Conservation (phyloP, 2,113 vertebrate species). For the Oreochromis niloticus region DNA sequence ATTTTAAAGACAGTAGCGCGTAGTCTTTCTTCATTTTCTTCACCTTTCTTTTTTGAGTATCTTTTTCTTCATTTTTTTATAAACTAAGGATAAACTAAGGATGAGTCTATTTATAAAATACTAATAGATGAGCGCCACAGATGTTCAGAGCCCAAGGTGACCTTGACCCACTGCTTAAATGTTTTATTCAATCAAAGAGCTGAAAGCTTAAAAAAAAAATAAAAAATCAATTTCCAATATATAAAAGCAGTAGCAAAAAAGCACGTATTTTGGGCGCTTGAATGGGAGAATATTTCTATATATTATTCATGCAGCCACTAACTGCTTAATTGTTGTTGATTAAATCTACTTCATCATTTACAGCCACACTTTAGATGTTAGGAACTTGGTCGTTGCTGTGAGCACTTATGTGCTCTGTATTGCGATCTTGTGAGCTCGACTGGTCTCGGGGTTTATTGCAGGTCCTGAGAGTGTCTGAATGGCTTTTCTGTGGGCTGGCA, state of each 20-base stretch:
- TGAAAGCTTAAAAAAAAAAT: not conserved
- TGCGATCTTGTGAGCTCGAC: slow-evolving; percentile 7
- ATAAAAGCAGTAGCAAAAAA: not conserved
- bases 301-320: not conserved
- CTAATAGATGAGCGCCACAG: not conserved
- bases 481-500: slow-evolving; percentile 27
- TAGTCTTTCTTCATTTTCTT: not conserved
- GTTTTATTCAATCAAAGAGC: not conserved
- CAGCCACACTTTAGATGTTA: not conserved
- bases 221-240: not conserved
- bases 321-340: not conserved
- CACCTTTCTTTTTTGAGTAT: not conserved
- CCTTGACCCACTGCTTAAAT: not conserved
- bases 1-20: slow-evolving; percentile 5
- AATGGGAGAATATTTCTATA: not conserved
- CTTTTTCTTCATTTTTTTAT: not conserved
- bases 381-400: not conserved
- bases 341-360: not conserved
- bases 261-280: not conserved
- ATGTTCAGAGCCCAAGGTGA: not conserved
- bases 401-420: not conserved
- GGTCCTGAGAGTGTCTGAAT: slow-evolving; percentile 35
- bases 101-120: not conserved
- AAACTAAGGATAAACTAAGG: not conserved
- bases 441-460: slow-evolving; percentile 32